Evolutionary conservation across 2,797 vertebrate genomes (phyloP).

Genomic region (Netta rufina): DNA sequence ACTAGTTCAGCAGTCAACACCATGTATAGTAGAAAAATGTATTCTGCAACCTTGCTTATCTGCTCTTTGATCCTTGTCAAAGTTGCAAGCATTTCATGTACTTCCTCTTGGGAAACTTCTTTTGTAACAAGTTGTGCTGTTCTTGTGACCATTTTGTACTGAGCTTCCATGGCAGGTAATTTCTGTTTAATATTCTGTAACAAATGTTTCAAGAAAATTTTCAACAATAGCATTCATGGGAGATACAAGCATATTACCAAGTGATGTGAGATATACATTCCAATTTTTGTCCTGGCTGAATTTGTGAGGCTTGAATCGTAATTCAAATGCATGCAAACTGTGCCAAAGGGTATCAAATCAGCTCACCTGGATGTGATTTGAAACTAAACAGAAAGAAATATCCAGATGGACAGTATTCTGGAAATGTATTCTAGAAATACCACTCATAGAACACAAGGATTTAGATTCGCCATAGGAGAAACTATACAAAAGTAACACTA

Average conservation of each 20-base stretch:
- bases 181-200: slow-evolving; percentile 92
- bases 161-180: slow-evolving; percentile 90
- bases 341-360: neutral
- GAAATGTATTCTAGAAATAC: neutral
- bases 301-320: neutral
- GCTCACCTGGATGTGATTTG: neutral
- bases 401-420: neutral
- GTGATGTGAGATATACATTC: neutral
- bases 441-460: neutral
- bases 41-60: slow-evolving; percentile 86
- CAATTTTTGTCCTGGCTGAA: neutral
- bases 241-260: neutral
- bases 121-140: slow-evolving; percentile 91
- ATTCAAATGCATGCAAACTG: neutral
- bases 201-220: neutral
- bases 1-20: neutral
- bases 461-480: neutral
- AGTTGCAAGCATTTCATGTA: slow-evolving; percentile 86
- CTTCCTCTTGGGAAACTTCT: slow-evolving; percentile 90
- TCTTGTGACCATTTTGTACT: slow-evolving; percentile 88
- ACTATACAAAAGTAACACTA: neutral
- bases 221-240: neutral
- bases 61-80: slow-evolving; percentile 90
- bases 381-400: neutral
- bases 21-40: neutral